Evolutionary conservation across 2,797 vertebrate species (phyloP).

Genomic region (Helicolenus hilgendorfi): DNA sequence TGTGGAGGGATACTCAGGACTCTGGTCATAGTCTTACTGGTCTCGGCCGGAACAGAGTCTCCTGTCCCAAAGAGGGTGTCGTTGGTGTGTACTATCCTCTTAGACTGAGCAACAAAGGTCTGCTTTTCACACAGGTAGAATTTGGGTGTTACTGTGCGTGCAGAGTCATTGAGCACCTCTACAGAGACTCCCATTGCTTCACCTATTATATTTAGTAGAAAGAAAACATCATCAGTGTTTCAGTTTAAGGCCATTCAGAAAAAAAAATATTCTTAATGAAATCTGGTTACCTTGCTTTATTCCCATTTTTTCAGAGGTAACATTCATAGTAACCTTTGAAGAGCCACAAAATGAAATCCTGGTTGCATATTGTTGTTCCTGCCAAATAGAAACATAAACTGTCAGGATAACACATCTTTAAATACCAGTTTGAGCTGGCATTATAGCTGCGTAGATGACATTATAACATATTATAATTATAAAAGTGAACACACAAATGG

Average conservation of each 20-base stretch:
- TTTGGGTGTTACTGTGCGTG: slow-evolving; percentile 63
- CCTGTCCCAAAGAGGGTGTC: slow-evolving; percentile 68
- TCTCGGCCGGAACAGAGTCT: slow-evolving; percentile 62
- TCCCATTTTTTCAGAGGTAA: slow-evolving; percentile 84
- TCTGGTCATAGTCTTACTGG: slow-evolving; percentile 49
- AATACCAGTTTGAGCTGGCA: neutral
- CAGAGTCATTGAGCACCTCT: slow-evolving; percentile 76
- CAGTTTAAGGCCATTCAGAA: neutral
- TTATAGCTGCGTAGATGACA: neutral
- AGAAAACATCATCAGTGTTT: neutral
- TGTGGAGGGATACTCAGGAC: slow-evolving; percentile 69
- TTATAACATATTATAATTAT: neutral
- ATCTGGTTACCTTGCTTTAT: slow-evolving; percentile 81
- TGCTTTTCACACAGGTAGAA: slow-evolving; percentile 84
- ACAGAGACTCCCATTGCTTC: slow-evolving; percentile 73
- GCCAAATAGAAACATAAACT: neutral
- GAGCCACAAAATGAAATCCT: slow-evolving; percentile 80
- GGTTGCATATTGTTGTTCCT: slow-evolving; percentile 83
- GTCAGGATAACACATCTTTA: neutral
- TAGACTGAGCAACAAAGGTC: slow-evolving; percentile 77
- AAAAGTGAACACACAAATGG: neutral
- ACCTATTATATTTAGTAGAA: slow-evolving; percentile 42
- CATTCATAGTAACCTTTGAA: slow-evolving; percentile 82
- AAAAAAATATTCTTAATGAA: neutral
- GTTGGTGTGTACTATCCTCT: slow-evolving; percentile 61